phyloP scores from a whole-genome alignment of 2,888 invertebrate species.

The Scaptomyza polygonia region DNA sequence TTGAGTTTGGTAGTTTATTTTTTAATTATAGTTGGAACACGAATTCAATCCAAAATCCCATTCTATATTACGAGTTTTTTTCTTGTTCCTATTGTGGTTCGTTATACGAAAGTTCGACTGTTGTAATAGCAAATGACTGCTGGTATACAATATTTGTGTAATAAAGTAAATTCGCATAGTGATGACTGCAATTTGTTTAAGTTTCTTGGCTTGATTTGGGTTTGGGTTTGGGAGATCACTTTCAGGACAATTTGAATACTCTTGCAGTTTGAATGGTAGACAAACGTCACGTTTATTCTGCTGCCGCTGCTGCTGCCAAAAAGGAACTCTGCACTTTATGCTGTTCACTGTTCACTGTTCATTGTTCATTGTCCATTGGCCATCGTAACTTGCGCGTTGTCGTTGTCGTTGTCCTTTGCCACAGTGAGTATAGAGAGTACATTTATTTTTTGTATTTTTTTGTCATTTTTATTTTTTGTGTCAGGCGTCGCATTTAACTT shows the following conservation, averaged over 20 bases:
- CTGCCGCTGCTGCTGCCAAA: background rate
- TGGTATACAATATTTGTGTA: conserved; percentile 3
- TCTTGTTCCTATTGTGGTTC: no score
- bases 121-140: background rate
- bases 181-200: conserved; percentile 9
- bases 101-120: no score
- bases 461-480: conserved; percentile 47
- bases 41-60: no score
- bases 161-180: conserved; percentile 5
- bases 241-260: conserved; percentile 20
- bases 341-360: conserved; percentile 39
- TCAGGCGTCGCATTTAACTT: conserved; percentile 64
- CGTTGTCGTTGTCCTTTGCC: conserved; percentile 17
- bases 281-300: conserved; percentile 44
- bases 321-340: conserved; percentile 24
- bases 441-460: conserved; percentile 16
- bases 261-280: conserved; percentile 37
- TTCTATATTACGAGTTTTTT: no score
- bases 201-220: background rate
- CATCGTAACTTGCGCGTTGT: conserved; percentile 48
- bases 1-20: no score
- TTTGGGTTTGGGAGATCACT: conserved; percentile 11
- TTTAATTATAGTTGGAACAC: no score
- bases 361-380: conserved; percentile 43
- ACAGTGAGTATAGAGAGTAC: background rate